These are phyloP conservation scores for Branchinecta lynchi DNA, from an alignment of 1,140 invertebrate species.

Conservation along the genomic window DNA sequence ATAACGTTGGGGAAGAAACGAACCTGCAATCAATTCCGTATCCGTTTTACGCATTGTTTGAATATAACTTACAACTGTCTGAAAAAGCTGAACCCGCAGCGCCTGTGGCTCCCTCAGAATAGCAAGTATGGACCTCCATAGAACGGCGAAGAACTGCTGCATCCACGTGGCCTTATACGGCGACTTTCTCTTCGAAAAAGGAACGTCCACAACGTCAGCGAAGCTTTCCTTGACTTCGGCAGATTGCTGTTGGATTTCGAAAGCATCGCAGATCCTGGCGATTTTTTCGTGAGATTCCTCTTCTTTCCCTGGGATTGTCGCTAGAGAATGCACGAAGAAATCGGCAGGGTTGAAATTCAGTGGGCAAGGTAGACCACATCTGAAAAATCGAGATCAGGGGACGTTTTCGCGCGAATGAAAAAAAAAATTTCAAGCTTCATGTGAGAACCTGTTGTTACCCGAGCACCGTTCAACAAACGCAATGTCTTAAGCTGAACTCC, in stretches of 20 bases:
- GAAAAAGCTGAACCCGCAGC: slow-evolving; percentile 32
- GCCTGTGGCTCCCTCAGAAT: slow-evolving; percentile 33
- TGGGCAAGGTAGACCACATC: slow-evolving; percentile 28
- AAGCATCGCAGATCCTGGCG: slow-evolving; percentile 25
- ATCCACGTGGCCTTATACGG: slow-evolving; percentile 31
- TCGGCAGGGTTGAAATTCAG: slow-evolving; percentile 35
- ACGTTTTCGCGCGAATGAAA: no score
- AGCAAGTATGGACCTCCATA: slow-evolving; percentile 32
- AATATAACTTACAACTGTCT: slow-evolving; percentile 30
- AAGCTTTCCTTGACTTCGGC: not conserved
- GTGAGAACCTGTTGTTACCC: no score
- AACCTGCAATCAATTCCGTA: no score
- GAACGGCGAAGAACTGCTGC: slow-evolving; percentile 32
- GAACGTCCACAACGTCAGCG: not conserved
- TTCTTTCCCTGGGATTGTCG: slow-evolving; percentile 30
- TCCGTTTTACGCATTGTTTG: no score
- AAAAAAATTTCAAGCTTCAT: no score
- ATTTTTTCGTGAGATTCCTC: slow-evolving; percentile 22
- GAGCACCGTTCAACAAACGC: no score
- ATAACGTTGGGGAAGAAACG: no score
- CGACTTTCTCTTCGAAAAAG: slow-evolving; percentile 10
- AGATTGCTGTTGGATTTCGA: slow-evolving; percentile 19
- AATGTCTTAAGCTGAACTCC: no score
- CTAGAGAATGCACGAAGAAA: slow-evolving; percentile 32
- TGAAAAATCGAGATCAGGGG: no score